phyloP scores from a whole-genome alignment of 2,113 vertebrate species.

The Apistogramma diplotaenia region DNA sequence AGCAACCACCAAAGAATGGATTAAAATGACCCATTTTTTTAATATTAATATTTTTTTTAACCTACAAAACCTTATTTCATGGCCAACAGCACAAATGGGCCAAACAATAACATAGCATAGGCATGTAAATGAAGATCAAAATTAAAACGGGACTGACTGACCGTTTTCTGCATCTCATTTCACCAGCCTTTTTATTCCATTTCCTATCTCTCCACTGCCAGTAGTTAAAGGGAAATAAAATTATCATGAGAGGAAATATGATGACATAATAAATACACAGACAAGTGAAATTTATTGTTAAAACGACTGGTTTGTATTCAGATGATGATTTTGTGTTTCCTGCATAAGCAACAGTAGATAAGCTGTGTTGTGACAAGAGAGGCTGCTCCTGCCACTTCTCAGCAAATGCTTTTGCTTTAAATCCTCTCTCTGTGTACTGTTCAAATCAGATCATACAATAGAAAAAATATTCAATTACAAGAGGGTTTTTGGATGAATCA shows the following conservation, averaged over 20 bases:
- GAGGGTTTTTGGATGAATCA: slow-evolving; percentile 24
- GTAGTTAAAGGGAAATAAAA: not conserved
- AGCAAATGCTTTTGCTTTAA: not conserved
- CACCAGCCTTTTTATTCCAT: not conserved
- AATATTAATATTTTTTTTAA: too few species aligned
- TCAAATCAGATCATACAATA: not conserved
- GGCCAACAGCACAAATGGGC: not conserved
- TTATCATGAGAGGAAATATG: not conserved
- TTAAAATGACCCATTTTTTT: too few species aligned
- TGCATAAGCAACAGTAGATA: not conserved
- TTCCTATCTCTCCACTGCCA: not conserved
- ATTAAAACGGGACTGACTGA: too few species aligned
- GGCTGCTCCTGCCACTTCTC: not conserved
- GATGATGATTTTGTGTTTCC: not conserved
- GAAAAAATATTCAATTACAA: not conserved
- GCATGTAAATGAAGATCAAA: not conserved
- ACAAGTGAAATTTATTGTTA: not conserved
- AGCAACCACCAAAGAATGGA: not conserved
- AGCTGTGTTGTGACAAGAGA: not conserved
- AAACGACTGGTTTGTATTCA: not conserved
- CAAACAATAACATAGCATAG: not conserved
- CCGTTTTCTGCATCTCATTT: not conserved
- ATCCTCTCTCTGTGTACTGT: not conserved
- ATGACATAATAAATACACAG: not conserved
- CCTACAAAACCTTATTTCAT: not conserved